Evolutionary conservation across 2,888 invertebrate genomes (phyloP).

Genomic region (Empis stercorea): DNA sequence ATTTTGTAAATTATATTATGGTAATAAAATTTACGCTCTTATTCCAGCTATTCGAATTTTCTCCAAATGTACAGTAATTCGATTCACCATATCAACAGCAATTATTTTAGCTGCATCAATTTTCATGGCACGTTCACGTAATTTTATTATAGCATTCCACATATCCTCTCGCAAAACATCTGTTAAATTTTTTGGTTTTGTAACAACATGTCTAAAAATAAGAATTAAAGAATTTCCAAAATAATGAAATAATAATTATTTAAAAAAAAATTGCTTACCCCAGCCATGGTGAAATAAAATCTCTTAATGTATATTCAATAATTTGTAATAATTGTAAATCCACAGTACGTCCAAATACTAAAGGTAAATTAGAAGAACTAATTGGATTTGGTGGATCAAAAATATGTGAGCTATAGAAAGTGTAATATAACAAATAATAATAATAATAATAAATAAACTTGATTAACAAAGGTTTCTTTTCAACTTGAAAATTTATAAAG

Average conservation of each 20-base stretch:
- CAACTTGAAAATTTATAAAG: neutral
- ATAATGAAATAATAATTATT: slow-evolving; percentile 1
- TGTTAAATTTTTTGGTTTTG: slow-evolving; percentile 50
- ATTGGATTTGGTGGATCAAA: slow-evolving; percentile 34
- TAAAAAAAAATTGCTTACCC: slow-evolving; percentile 24
- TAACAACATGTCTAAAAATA: slow-evolving; percentile 42
- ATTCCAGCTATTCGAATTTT: slow-evolving; percentile 65
- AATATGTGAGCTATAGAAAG: slow-evolving; percentile 27
- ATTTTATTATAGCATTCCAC: slow-evolving; percentile 65
- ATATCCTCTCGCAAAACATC: slow-evolving; percentile 63
- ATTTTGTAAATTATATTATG: neutral
- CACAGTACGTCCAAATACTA: slow-evolving; percentile 71
- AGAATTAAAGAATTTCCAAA: no score
- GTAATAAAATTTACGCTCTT: slow-evolving; percentile 48
- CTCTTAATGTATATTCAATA: slow-evolving; percentile 63
- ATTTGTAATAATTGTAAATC: slow-evolving; percentile 73
- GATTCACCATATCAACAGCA: slow-evolving; percentile 67
- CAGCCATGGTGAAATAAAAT: slow-evolving; percentile 68
- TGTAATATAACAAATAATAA: no score
- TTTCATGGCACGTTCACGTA: slow-evolving; percentile 58
- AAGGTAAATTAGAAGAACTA: slow-evolving; percentile 48
- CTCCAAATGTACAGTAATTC: slow-evolving; percentile 74
- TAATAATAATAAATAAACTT: neutral
- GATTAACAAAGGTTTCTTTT: no score
- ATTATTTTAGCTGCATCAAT: slow-evolving; percentile 73